Evolutionary conservation across 92 coral and sea anemone species (phyloP).

Genomic region (Phenganax stokvisi): DNA sequence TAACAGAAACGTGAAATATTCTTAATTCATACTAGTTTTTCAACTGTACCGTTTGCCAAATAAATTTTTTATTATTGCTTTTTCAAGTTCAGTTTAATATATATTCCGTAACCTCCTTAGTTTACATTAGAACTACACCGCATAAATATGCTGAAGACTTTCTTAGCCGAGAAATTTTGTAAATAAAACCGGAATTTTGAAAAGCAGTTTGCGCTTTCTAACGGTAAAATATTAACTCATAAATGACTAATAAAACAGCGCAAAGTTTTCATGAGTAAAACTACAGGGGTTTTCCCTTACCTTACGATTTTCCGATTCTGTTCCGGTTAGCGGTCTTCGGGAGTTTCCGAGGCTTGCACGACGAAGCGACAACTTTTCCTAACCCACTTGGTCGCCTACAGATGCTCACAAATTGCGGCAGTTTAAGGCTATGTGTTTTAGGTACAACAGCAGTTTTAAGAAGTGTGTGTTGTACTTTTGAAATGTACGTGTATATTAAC

Average conservation of each 20-base stretch:
- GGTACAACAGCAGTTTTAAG: no score
- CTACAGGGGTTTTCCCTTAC: constrained; percentile 37
- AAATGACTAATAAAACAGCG: no score
- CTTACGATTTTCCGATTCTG: background rate
- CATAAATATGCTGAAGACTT: no score
- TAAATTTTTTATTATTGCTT: background rate
- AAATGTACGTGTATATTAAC: no score
- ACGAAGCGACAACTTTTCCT: background rate
- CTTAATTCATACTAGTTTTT: background rate
- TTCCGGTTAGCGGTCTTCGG: constrained; percentile 20
- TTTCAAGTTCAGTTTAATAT: background rate
- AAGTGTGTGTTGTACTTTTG: no score
- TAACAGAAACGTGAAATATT: background rate
- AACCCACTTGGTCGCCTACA: no score
- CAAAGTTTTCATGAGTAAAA: background rate
- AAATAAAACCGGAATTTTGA: no score
- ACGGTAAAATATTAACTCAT: no score
- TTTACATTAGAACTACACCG: background rate
- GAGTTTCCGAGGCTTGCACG: constrained; percentile 30
- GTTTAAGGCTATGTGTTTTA: no score
- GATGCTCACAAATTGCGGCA: no score
- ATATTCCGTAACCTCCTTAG: background rate
- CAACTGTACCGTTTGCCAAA: background rate
- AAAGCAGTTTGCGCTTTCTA: no score
- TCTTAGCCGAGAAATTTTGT: no score